Percentiles rank a stretch among this genome's conserved stretches.
Conservation (phyloP, 1,140 invertebrate species). For the Pseudomyrmex pallidus region DNA sequence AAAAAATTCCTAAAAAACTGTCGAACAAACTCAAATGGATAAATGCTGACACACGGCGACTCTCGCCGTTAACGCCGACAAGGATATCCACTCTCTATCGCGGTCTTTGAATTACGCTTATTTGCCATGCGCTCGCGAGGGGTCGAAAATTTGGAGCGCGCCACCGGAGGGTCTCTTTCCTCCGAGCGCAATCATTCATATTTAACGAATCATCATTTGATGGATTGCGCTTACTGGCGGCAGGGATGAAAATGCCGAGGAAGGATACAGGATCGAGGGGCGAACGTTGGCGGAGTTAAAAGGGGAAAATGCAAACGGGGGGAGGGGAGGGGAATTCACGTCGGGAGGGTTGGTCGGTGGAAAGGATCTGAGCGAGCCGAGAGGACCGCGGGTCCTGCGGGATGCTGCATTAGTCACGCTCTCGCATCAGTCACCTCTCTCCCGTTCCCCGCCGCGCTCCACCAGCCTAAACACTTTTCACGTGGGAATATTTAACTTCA, state of each 20-base stretch:
- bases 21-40: constrained; percentile 10
- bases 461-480: constrained; percentile 71
- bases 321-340: constrained; percentile 14
- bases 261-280: constrained; percentile 12
- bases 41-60: not conserved
- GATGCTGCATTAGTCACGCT: constrained; percentile 77
- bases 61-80: constrained; percentile 34
- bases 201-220: constrained; percentile 76
- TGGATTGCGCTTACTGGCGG: constrained; percentile 67
- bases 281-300: constrained; percentile 24
- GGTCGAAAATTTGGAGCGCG: constrained; percentile 42
- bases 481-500: constrained; percentile 77
- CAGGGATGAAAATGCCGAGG: not conserved
- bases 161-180: constrained; percentile 32
- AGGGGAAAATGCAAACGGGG: constrained; percentile 14
- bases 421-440: constrained; percentile 70
- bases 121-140: constrained; percentile 43
- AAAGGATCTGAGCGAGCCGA: constrained; percentile 36
- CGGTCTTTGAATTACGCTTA: constrained; percentile 61
- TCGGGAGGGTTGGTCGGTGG: constrained; percentile 8
- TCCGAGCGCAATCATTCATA: constrained; percentile 71
- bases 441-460: not conserved
- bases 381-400: constrained; percentile 61
- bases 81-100: constrained; percentile 47
- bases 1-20: not conserved